These are phyloP conservation scores for Coptotermes formosanus DNA, from an alignment of 1,140 invertebrate species.

Conservation along the genomic window DNA sequence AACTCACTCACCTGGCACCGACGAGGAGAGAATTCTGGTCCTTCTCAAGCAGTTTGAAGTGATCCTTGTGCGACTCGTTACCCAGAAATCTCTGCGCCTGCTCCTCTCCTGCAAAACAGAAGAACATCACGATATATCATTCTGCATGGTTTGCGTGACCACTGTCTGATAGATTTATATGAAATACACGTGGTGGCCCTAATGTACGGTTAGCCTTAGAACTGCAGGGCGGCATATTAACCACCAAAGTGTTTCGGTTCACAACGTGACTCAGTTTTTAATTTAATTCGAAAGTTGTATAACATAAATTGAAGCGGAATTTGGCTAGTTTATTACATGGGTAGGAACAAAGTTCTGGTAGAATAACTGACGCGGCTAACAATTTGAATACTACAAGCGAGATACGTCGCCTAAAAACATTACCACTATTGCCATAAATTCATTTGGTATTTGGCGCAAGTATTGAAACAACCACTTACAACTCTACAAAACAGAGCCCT, in stretches of 20 bases:
- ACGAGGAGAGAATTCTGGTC: constrained; percentile 62
- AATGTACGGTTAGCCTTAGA: neutral
- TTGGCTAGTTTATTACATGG: no score
- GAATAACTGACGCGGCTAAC: no score
- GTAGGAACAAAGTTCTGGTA: no score
- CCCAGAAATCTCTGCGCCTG: constrained; percentile 56
- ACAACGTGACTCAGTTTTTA: neutral
- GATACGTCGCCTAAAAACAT: no score
- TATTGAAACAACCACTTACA: no score
- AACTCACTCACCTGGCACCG: constrained; percentile 60
- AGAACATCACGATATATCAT: neutral
- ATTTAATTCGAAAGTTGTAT: neutral
- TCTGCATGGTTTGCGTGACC: neutral
- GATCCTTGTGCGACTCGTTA: constrained; percentile 60
- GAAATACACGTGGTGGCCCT: neutral
- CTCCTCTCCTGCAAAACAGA: constrained; percentile 52
- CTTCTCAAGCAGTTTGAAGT: constrained; percentile 64
- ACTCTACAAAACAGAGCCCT: no score
- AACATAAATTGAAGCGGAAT: no score
- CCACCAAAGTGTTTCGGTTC: neutral
- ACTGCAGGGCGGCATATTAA: neutral
- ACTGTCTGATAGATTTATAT: neutral
- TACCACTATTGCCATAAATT: no score
- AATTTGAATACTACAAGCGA: no score
- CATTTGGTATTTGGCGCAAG: no score